Evolutionary conservation across 2,113 vertebrate species (phyloP).

Genomic region (Numida meleagris): DNA sequence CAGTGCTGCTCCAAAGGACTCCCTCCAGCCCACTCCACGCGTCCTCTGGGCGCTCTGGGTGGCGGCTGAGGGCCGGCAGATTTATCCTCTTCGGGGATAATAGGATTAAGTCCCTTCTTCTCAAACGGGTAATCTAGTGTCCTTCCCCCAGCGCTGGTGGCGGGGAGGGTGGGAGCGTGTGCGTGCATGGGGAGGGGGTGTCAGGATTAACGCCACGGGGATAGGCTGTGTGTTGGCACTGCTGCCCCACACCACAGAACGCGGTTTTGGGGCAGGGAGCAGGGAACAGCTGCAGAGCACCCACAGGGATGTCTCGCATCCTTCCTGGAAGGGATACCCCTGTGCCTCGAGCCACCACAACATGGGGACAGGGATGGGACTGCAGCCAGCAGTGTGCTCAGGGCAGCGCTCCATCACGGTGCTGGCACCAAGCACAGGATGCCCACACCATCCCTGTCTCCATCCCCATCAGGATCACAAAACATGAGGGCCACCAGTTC

Average conservation of each 20-base stretch:
- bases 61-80: not conserved
- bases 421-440: rapidly evolving
- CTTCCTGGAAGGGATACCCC: not conserved
- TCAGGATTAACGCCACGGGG: not conserved
- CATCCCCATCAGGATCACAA: too few species aligned
- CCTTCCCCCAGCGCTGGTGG: not conserved
- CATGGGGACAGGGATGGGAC: rapidly evolving
- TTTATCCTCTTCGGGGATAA: constrained; percentile 80
- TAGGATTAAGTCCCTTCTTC: constrained; percentile 81
- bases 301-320: rapidly evolving
- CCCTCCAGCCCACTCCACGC: not conserved
- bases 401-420: rapidly evolving
- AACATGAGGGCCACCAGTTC: not conserved
- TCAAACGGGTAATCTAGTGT: constrained; percentile 43
- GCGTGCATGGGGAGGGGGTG: not conserved
- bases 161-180: too few species aligned
- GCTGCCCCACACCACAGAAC: not conserved
- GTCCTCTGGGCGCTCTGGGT: not conserved
- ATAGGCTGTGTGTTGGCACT: rapidly evolving
- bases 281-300: not conserved
- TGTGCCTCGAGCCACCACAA: rapidly evolving
- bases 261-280: not conserved
- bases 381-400: not conserved
- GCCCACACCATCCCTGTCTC: not conserved
- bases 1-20: not conserved